Conservation (phyloP, 2,888 invertebrate genomes). For the Rapana venosa region DNA sequence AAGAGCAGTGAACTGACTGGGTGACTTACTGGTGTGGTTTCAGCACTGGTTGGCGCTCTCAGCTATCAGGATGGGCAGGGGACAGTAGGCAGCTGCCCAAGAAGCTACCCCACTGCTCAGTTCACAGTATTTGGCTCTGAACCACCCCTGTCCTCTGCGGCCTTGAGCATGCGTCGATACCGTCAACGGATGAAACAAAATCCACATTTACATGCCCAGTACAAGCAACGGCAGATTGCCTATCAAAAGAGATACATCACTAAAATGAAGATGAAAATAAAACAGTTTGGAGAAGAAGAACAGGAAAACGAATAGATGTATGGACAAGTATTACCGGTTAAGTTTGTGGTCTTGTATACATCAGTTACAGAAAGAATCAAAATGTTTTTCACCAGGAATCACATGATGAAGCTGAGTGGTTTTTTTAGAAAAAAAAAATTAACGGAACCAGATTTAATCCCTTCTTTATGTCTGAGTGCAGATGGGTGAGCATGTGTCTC, state of each 20-base stretch:
- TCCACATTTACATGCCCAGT: slow-evolving; percentile 9
- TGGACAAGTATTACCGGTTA: too few relatives aligned
- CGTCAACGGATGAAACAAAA: slow-evolving; percentile 23
- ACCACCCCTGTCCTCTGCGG: neutral
- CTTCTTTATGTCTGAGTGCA: too few relatives aligned
- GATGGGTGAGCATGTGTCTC: too few relatives aligned
- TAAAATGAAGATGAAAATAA: neutral
- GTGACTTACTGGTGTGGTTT: slow-evolving; percentile 23
- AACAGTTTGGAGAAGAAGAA: neutral
- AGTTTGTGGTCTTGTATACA: too few relatives aligned
- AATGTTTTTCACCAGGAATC: too few relatives aligned
- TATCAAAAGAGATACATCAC: neutral
- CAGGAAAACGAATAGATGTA: neutral
- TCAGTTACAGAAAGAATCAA: too few relatives aligned
- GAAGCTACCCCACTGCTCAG: neutral
- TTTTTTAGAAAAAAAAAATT: too few relatives aligned
- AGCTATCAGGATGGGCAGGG: neutral
- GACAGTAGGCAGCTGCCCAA: neutral
- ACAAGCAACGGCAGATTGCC: slow-evolving; percentile 14
- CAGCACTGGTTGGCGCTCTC: neutral
- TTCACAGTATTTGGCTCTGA: neutral
- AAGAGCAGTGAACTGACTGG: slow-evolving; percentile 4
- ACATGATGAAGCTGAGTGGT: too few relatives aligned
- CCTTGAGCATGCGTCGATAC: slow-evolving; percentile 26
- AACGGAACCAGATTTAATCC: too few relatives aligned